Evolutionary conservation across 2,888 invertebrate species (phyloP), one percentile per base, ranked within the genome.

Genomic region (Oxycera nigricornis): DNA sequence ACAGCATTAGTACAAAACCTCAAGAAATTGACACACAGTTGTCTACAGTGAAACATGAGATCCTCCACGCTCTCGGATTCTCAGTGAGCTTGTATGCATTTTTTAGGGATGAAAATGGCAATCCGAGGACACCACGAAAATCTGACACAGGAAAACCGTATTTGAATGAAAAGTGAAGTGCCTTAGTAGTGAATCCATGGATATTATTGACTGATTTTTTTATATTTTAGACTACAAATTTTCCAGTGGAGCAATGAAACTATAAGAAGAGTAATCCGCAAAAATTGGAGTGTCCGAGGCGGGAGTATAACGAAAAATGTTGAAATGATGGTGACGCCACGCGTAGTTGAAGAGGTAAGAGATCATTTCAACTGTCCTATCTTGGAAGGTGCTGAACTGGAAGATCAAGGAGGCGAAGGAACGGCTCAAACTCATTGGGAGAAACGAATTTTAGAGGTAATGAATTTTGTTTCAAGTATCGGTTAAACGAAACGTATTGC

Each of bases 391-490:
- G 98, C 98, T 0, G 98, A 99, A 83, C 84, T 99, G 55, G 98
- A 99, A 86, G 97, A 99, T 86, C 98, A 99, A 86, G 98, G 98
- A 0, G 96, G 96, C 17, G 96, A 98, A 79, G 99, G 99, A 0
- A 99, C 99, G 0, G 93, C 95, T 0, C 87, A 98, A 57, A 98
- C 98, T 0, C 99, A 99, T 83, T 99, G 98, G 98, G 99, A 99
- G 86, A 99, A 99, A 83, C 87, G 99, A 73, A 91, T 98, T 1
- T 96, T 98, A 83, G 99, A 99, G 90, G 97, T 96, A 81, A 83
- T 82, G 46, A 28, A 20, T 20, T n/a, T n/a, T n/a, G n/a, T n/a
- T n/a, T n/a, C n/a, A n/a, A n/a, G n/a, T n/a, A n/a, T n/a, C n/a
- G n/a, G n/a, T n/a, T n/a, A n/a, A n/a, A n/a, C n/a, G n/a, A n/a